phyloP scores from a whole-genome alignment of 1,140 invertebrate species.

The Papilio polytes region DNA sequence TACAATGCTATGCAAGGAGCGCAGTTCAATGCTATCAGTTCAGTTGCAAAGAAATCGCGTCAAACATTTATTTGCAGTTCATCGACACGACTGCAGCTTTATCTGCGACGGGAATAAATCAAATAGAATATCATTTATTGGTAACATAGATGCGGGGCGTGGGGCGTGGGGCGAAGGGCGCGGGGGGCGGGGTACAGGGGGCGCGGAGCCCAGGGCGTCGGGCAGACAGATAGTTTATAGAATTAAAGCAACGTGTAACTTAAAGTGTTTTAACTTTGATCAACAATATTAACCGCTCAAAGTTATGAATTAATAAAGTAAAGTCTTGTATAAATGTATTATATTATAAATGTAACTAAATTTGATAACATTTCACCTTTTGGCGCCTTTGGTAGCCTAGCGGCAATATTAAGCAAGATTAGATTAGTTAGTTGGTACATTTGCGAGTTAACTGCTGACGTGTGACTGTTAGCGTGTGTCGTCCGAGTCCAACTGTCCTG shows the following conservation, averaged over 20 bases:
- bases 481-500: background rate
- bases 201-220: no score
- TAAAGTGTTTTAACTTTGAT: background rate
- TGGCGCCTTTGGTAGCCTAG: background rate
- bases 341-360: background rate
- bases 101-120: constrained; percentile 23
- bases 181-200: no score
- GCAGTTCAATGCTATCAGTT: constrained; percentile 6
- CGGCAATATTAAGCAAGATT: background rate
- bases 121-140: constrained; percentile 22
- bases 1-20: background rate
- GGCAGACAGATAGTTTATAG: no score
- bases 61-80: constrained; percentile 6
- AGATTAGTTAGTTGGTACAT: background rate
- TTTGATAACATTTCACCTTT: background rate
- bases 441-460: background rate
- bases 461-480: background rate
- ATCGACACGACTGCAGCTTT: constrained; percentile 2
- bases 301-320: constrained; percentile 6
- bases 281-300: background rate
- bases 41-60: constrained; percentile 14
- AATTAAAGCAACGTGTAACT: background rate
- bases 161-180: background rate
- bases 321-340: background rate
- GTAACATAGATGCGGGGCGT: background rate